Percentiles rank a stretch among this genome's conserved stretches.
Evolutionary conservation across 2,888 invertebrate species (phyloP).

Genomic region (Mesorhabditis sp.): DNA sequence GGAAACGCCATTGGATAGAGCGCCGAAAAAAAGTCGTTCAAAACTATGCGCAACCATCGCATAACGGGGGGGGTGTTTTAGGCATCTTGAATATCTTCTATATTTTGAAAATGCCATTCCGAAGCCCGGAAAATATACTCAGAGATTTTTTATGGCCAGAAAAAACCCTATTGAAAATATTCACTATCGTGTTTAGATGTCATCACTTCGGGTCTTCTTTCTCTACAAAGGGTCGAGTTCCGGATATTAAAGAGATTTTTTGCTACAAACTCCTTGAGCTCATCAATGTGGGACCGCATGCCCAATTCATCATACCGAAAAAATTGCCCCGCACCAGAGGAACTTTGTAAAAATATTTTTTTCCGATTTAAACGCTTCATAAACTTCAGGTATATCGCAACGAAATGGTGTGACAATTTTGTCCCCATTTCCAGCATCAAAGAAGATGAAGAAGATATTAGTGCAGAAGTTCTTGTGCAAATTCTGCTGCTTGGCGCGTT

Average conservation of each 20-base stretch:
- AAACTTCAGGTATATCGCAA: slow-evolving; percentile 13
- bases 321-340: slow-evolving; percentile 8
- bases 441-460: slow-evolving; percentile 8
- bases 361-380: slow-evolving; percentile 10
- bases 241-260: slow-evolving; percentile 13
- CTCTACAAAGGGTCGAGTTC: slow-evolving; percentile 7
- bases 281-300: neutral
- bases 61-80: too few relatives aligned
- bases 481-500: slow-evolving; percentile 18
- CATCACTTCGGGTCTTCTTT: slow-evolving; percentile 10
- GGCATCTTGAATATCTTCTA: too few relatives aligned
- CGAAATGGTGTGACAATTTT: slow-evolving; percentile 11
- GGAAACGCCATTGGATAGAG: too few relatives aligned
- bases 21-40: too few relatives aligned
- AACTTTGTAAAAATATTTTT: slow-evolving; percentile 9
- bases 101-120: too few relatives aligned
- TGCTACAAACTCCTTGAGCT: slow-evolving; percentile 2
- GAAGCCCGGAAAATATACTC: too few relatives aligned
- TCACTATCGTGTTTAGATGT: slow-evolving; percentile 12
- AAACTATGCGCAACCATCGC: too few relatives aligned
- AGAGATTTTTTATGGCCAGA: too few relatives aligned
- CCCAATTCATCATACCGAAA: slow-evolving; percentile 5
- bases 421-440: neutral
- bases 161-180: too few relatives aligned
- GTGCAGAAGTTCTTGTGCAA: slow-evolving; percentile 20